These are phyloP conservation scores for Drosophila ironensis DNA, from an alignment of 1,140 invertebrate species.

Conservation along the genomic window DNA sequence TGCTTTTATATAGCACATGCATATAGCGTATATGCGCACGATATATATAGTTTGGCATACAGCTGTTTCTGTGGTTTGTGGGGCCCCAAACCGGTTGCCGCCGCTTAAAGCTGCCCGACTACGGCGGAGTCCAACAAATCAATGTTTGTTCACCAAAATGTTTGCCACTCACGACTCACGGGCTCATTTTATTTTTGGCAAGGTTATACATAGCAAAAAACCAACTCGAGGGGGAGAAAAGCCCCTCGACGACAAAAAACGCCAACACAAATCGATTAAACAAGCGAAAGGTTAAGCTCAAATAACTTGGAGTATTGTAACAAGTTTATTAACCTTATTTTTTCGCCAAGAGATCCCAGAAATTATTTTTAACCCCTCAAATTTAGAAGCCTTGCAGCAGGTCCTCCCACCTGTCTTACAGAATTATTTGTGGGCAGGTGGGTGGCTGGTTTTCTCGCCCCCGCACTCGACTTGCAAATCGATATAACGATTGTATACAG, in stretches of 20 bases:
- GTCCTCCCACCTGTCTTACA: too few relatives aligned
- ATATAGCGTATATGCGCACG: neutral
- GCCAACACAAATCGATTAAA: conserved; percentile 68
- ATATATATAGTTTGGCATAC: conserved; percentile 15
- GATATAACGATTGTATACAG: conserved; percentile 35
- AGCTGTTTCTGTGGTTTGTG: conserved; percentile 59
- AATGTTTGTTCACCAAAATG: conserved; percentile 55
- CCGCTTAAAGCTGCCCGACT: conserved; percentile 30
- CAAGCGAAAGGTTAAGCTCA: conserved; percentile 72
- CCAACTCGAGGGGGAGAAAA: neutral
- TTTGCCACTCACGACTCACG: conserved; percentile 39
- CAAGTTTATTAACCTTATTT: conserved; percentile 70
- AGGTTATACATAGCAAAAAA: conserved; percentile 51
- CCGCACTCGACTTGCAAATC: conserved; percentile 6
- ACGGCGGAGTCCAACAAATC: conserved; percentile 1
- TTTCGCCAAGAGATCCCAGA: too few relatives aligned
- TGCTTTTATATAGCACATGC: conserved; percentile 6
- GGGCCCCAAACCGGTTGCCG: conserved; percentile 32
- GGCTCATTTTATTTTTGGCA: conserved; percentile 64
- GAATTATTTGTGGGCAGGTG: too few relatives aligned
- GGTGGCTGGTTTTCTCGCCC: too few relatives aligned
- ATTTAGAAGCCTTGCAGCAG: too few relatives aligned
- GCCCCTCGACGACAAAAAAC: neutral
- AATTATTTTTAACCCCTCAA: too few relatives aligned
- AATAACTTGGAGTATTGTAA: conserved; percentile 14